A percentile compares a stretch with the other conserved stretches of the same genome.
phyloP scores from a whole-genome alignment of 2,113 vertebrate genomes.

The Tauraco erythrolophus region DNA sequence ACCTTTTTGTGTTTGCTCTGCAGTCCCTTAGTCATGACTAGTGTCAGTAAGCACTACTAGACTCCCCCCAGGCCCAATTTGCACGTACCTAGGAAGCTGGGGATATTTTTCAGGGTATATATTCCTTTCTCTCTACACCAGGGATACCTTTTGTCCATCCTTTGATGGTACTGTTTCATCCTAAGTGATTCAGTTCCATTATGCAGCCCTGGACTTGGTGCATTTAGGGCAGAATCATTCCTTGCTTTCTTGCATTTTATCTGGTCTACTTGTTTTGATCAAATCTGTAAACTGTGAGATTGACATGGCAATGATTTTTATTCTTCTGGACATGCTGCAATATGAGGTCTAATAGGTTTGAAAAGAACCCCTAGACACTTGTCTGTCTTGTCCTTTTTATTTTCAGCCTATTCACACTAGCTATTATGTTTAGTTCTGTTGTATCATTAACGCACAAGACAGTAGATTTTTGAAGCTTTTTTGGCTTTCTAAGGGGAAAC shows the following conservation, averaged over 20 bases:
- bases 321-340: not conserved
- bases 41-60: too few species aligned
- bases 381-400: not conserved
- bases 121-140: not conserved
- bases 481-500: not conserved
- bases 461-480: not conserved
- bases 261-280: not conserved
- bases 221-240: not conserved
- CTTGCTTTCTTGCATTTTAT: not conserved
- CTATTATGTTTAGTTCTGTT: not conserved
- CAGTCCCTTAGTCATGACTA: not conserved
- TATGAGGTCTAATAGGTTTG: not conserved
- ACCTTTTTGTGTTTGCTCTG: not conserved
- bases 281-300: not conserved
- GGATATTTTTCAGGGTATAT: not conserved
- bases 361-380: not conserved
- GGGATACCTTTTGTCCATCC: not conserved
- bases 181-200: not conserved
- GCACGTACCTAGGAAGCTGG: not conserved
- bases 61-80: not conserved
- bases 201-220: not conserved
- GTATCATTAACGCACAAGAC: not conserved
- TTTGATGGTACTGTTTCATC: not conserved
- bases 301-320: not conserved
- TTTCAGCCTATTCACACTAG: not conserved